phyloP scores from a whole-genome alignment of 2,113 vertebrate genomes.

The Lepisosteus oculatus region DNA sequence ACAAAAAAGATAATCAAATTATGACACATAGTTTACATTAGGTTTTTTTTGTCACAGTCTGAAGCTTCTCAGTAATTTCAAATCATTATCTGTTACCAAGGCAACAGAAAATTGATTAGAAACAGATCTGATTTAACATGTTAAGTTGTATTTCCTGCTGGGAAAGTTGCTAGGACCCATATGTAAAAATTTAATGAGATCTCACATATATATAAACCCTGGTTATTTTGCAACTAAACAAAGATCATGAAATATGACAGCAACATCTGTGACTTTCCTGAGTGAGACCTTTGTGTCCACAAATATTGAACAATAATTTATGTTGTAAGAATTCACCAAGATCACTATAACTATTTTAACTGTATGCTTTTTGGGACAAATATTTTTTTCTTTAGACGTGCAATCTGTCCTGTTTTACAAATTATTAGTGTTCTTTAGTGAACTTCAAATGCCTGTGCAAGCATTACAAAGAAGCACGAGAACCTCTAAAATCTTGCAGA shows the following conservation, averaged over 20 bases:
- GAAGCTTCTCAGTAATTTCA: not conserved
- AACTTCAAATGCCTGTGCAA: no score
- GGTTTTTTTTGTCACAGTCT: slow-evolving; percentile 1
- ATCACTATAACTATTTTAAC: no score
- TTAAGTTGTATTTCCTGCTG: not conserved
- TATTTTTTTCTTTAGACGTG: no score
- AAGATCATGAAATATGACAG: not conserved
- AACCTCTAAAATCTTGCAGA: no score
- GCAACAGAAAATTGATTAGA: slow-evolving; percentile 9
- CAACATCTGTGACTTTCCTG: no score
- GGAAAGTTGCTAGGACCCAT: not conserved
- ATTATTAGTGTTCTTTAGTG: no score
- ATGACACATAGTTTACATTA: not conserved
- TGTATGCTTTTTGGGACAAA: no score
- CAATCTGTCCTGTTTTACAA: no score
- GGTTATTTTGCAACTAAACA: not conserved
- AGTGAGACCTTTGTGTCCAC: no score
- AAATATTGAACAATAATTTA: no score
- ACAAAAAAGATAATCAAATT: not conserved
- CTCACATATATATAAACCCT: not conserved
- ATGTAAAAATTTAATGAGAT: not conserved
- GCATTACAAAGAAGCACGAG: no score
- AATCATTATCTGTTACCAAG: slow-evolving; percentile 15
- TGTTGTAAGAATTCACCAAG: no score
- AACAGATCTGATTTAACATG: slow-evolving; percentile 5